Evolutionary conservation across 2,113 vertebrate species (phyloP), one percentile per base, ranked within the genome.

Genomic region (Daubentonia madagascariensis): DNA sequence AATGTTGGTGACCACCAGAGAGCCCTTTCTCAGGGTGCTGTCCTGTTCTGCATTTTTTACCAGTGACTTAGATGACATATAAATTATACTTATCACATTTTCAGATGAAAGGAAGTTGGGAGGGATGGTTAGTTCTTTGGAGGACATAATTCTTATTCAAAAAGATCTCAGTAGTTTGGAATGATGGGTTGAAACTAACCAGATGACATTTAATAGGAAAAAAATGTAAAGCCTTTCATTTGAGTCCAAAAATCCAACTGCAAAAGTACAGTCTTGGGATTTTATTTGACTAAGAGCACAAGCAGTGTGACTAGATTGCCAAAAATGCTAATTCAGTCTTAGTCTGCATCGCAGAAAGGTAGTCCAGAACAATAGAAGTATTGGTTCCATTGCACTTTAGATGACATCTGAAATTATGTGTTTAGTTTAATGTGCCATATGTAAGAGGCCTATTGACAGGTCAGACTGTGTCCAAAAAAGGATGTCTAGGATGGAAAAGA

Each of bases 171-270:
- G 81, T 94, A 88, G 85, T 97, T 98, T 97, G 96, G 97, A 98
- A 98, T 96, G 93, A 97, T 98, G 93, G 72, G 45, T 94, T 98
- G 97, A 98, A 97, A 97, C 72, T 98, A 98, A 97, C 76, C 96
- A 98, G 91, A 98, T 98, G 95, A 75, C 81, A 98, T 93, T 97
- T 95, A 97, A 91, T 96, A 25, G 89, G 80, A 59, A 95, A 98
- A 96, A 97, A 95, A 96, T 85, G 76, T 96, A 94, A 97, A 96
- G 75, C 85, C 92, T 97, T 97, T 94, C 59, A 89, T 96, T 97
- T 72, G 91, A 30, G 22, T 96, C 94, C 97, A 98, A 96, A 97
- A 96, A 65, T 94, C 72, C 65, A 96, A 96, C 80, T 95, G 93
- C 67, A 85, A 95, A 96, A 97, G 70, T 93, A 91, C 40, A 94